Evolutionary conservation across 2,797 vertebrate species (phyloP).

Genomic region (Hydrocynus forskahlii): DNA sequence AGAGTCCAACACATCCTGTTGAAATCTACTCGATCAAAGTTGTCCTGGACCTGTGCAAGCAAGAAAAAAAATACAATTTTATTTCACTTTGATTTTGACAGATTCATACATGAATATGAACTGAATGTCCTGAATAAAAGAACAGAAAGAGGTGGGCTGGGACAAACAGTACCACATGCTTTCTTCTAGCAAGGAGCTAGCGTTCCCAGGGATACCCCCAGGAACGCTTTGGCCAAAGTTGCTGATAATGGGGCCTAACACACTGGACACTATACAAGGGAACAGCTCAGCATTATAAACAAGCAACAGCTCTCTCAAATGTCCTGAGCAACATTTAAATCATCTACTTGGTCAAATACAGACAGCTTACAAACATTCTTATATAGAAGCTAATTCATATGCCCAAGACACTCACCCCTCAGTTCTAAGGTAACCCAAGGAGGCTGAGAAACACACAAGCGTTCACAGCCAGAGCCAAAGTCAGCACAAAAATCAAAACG

Average conservation of each 20-base stretch:
- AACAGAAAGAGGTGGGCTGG: conserved; percentile 55
- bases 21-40: conserved; percentile 93
- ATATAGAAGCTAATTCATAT: neutral
- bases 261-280: conserved; percentile 34
- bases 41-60: conserved; percentile 83
- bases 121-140: conserved; percentile 35
- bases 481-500: neutral
- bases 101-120: conserved; percentile 28
- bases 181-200: conserved; percentile 58
- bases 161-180: conserved; percentile 53
- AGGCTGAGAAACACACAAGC: conserved; percentile 3
- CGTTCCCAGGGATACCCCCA: conserved; percentile 70
- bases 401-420: neutral
- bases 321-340: neutral
- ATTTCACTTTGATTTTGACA: conserved; percentile 4
- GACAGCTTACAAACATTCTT: conserved; percentile 7
- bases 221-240: conserved; percentile 54
- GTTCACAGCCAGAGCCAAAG: neutral
- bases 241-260: conserved; percentile 42
- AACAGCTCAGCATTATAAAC: conserved; percentile 38
- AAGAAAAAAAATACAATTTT: neutral
- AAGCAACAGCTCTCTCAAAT: conserved; percentile 6
- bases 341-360: neutral
- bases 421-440: neutral
- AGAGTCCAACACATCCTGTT: conserved; percentile 98